phyloP scores from a whole-genome alignment of 1,140 invertebrate species.

The Calephelis virginiensis region DNA sequence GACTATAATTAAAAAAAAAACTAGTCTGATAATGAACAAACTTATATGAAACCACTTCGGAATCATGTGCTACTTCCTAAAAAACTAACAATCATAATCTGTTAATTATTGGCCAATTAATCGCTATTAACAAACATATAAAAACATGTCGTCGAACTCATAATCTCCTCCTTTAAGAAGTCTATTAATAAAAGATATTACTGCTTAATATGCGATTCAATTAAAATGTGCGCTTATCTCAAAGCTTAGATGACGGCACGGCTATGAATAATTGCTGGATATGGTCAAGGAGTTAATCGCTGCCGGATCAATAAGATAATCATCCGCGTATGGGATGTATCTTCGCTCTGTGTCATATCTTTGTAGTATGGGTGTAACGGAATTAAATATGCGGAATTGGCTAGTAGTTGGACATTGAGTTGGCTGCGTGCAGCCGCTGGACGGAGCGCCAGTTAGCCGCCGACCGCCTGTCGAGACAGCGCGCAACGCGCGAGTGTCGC shows the following conservation, averaged over 20 bases:
- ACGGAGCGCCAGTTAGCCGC: conserved; percentile 57
- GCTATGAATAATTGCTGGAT: conserved; percentile 1
- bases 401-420: conserved; percentile 56
- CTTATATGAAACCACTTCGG: no score
- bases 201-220: not conserved
- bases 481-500: conserved; percentile 51
- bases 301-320: conserved; percentile 37
- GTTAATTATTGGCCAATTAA: no score
- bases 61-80: no score
- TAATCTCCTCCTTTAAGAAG: no score
- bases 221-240: not conserved
- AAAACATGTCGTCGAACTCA: no score
- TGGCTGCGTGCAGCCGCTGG: conserved; percentile 31
- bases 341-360: conserved; percentile 48
- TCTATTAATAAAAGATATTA: no score
- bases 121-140: no score
- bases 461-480: conserved; percentile 63
- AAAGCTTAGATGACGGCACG: not conserved
- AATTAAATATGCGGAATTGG: conserved; percentile 75
- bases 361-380: conserved; percentile 60
- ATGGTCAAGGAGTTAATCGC: conserved; percentile 8
- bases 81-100: no score
- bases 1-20: no score
- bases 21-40: no score
- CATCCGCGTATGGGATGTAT: conserved; percentile 37